Conservation (phyloP, 2,113 vertebrate species). For the Pterocles burchelli region DNA sequence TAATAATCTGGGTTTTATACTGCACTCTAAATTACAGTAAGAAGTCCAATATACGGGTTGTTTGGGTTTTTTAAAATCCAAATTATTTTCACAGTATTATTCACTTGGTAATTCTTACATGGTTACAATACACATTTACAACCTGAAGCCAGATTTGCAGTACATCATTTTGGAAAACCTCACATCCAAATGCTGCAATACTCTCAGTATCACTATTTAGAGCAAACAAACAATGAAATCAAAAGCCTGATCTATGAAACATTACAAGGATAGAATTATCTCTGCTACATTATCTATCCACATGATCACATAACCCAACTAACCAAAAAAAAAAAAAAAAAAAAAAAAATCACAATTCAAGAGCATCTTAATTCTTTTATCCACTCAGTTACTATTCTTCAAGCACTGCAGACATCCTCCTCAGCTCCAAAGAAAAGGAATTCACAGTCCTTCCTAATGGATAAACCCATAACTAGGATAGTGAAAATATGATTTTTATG, state of each 20-base stretch:
- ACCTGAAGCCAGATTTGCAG: not conserved
- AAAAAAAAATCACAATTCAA: not conserved
- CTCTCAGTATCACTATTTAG: not conserved
- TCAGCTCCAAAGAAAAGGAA: not conserved
- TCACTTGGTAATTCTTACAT: not conserved
- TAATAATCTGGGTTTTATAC: not conserved
- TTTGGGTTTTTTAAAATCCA: not conserved
- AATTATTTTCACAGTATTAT: not conserved
- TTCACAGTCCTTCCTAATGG: not conserved
- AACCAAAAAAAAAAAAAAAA: not conserved
- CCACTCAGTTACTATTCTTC: not conserved
- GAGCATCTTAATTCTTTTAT: conserved; percentile 20
- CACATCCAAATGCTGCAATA: not conserved
- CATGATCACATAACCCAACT: not conserved
- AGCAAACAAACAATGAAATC: not conserved
- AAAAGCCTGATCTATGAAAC: not conserved
- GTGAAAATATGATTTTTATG: not conserved
- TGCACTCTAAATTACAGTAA: not conserved
- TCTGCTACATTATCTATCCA: not conserved
- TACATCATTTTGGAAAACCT: not conserved
- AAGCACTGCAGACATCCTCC: not conserved
- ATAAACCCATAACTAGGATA: not conserved
- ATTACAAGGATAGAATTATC: not conserved
- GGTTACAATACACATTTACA: not conserved
- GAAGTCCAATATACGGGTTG: not conserved